phyloP scores from a whole-genome alignment of 2,797 vertebrate species.

The Chloroceryle inda region DNA sequence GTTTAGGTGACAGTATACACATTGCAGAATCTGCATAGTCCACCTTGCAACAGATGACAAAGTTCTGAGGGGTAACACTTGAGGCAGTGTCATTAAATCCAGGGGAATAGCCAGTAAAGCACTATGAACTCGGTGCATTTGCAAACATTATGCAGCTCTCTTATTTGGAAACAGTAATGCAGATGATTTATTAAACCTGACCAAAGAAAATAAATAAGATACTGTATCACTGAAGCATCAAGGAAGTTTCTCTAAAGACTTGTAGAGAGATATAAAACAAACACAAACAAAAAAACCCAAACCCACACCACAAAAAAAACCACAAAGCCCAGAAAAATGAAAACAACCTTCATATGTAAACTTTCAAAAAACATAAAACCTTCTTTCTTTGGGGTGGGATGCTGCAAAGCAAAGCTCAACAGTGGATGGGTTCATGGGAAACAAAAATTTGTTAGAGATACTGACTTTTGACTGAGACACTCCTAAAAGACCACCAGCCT shows the following conservation, averaged over 20 bases:
- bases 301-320: too few relatives aligned
- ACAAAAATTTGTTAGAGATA: not conserved
- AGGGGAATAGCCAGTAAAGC: not conserved
- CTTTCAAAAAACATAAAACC: not conserved
- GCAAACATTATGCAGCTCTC: not conserved
- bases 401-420: not conserved
- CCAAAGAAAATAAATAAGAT: not conserved
- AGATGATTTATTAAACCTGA: not conserved
- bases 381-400: not conserved
- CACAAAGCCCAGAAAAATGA: not conserved
- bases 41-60: not conserved
- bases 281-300: too few relatives aligned
- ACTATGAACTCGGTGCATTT: accelerated
- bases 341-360: not conserved
- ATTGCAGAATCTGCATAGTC: not conserved
- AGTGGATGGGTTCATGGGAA: not conserved
- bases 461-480: not conserved
- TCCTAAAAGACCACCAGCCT: not conserved
- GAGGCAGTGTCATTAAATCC: not conserved
- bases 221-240: not conserved
- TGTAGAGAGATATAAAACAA: not conserved
- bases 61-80: not conserved
- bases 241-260: not conserved
- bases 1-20: not conserved
- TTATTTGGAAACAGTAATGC: not conserved